Base-by-base conservation (phyloP, 1,140 invertebrate genomes). In the Drosophila mayri region DNA sequence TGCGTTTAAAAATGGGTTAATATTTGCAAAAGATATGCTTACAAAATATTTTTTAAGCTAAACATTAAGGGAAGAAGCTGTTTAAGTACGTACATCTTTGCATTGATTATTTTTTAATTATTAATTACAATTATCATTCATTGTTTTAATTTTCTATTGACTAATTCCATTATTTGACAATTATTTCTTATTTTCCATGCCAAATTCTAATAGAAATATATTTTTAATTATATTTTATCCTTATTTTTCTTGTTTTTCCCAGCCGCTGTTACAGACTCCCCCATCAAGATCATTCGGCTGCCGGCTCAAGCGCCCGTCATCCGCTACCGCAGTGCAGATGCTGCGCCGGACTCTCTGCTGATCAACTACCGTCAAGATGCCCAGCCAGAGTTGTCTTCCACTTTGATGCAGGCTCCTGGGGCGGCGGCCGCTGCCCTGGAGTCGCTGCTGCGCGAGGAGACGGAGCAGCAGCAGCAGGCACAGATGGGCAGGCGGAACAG, bases 201-300 rank as follows among this genome's bases (percentile, higher is more conserved):
- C 0, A 14, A 5, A 28, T 28, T 5, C 22, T 16, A 2, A 47
- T 10, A 10, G 0, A 46, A 52, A 35, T 1, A 9, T 4, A n/a
- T 4, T 22, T 7, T 30, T 8, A 30, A 9, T 30, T 30, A 22
- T 7, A 30, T 8, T 30, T 30, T 4, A 30, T 30, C 25, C 10
- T 16, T 40, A 46, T 9, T 32, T 25, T 28, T 3, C n/a, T 37
- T 0, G 3, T 14, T n/a, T n/a, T 49, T 14, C 20, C 25, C 20
- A 90, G 87, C 70, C 65, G 82, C 90, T 59, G 80, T 86, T 2
- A 92, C 91, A 63, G 91, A 92, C 67, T 92, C 91, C 5, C 91
- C 91, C 40, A 92, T 92, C 11, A 92, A 92, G 76, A 81, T 92
- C 28, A 92, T 92, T 28, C 85, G 83, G 38, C 52, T 92, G 71